phyloP scores from a whole-genome alignment of 2,113 vertebrate genomes.

The Plecturocebus donacophilus region DNA sequence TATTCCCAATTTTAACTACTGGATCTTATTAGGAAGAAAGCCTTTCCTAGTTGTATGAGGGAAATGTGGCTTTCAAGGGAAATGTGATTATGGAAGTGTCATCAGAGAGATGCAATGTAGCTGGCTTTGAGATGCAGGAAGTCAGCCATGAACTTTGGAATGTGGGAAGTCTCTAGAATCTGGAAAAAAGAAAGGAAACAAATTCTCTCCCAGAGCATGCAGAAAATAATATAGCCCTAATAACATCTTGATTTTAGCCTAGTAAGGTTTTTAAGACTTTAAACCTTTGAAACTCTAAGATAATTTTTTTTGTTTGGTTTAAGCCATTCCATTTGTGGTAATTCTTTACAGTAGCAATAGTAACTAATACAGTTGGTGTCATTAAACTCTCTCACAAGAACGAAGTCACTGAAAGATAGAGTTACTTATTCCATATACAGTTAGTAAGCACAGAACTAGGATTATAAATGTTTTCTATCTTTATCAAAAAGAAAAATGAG shows the following conservation, averaged over 20 bases:
- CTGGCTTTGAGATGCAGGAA: neutral
- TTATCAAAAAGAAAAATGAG: neutral
- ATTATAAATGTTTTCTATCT: neutral
- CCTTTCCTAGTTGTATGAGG: neutral
- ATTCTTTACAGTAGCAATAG: neutral
- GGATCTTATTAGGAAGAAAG: neutral
- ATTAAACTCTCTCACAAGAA: neutral
- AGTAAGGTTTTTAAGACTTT: neutral
- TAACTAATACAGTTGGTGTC: neutral
- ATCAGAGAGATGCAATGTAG: neutral
- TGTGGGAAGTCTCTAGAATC: neutral
- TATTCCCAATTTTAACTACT: neutral
- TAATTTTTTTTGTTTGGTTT: neutral
- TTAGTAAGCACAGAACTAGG: neutral
- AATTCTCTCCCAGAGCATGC: neutral
- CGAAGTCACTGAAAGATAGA: neutral
- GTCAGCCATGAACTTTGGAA: fast-evolving
- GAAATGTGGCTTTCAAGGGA: neutral
- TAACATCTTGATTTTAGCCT: neutral
- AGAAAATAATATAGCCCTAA: neutral
- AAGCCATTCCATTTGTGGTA: neutral
- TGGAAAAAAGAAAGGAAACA: neutral
- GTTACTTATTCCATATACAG: neutral
- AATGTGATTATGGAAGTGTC: neutral
- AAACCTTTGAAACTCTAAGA: neutral